Evolutionary conservation across 2,888 invertebrate genomes (phyloP), one percentile per base, ranked within the genome.

Genomic region (Heliothis peltigera): DNA sequence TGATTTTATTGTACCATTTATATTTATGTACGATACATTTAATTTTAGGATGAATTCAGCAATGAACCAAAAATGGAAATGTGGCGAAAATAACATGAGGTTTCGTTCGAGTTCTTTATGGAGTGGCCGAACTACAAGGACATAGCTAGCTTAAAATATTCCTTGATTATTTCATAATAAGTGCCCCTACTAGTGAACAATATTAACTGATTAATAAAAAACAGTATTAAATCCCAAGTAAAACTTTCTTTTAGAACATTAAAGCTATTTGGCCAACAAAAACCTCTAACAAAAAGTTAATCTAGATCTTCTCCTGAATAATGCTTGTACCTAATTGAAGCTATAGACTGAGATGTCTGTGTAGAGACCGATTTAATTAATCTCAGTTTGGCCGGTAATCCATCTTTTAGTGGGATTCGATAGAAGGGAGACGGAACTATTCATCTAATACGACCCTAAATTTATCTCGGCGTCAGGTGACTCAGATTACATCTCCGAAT

Each of bases 321-420:
- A 82, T 70, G 62, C 57, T 61, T 61, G 49, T 49, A 58, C 81
- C 72, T 75, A 78, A 77, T 67, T 73, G 72, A 79, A 68, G 71
- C 71, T 70, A 70, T 75, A 75, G 69, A 75, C 60, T 65, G 59
- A 59, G 66, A 72, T 62, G 68, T 76, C 83, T 75, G 59, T 77
- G 75, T 76, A 70, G 67, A 64, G 35, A 70, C 72, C 79, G 58
- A 57, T 52, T 86, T 89, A 89, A 91, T 91, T 89, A 90, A 91
- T 90, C 91, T 89, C 86, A 85, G 87, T 89, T 89, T 82, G 84
- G 80, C 72, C 86, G 78, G 86, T 90, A 88, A 90, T 90, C 87
- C 87, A 83, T 88, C 87, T 89, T 84, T 82, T 79, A 83, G 82
- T 66, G 75, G 72, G 82, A 78, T 79, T 82, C 83, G 81, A 82